Conservation (phyloP, 1,140 invertebrate species). For the Chrysomallon squamiferum region DNA sequence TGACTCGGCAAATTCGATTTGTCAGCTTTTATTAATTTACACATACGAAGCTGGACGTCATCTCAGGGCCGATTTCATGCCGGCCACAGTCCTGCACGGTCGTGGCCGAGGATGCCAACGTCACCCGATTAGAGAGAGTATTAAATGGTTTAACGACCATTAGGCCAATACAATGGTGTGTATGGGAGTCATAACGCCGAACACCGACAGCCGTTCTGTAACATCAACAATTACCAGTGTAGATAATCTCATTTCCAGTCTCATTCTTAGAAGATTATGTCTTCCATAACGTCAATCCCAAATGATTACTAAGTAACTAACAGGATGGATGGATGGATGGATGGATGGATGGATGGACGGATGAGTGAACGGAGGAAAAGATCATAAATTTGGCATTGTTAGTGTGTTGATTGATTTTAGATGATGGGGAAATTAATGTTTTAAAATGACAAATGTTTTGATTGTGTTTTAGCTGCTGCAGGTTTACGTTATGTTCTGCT, state of each 20-base stretch:
- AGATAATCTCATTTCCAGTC: not conserved
- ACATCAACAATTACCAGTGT: not conserved
- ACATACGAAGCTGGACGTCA: not conserved
- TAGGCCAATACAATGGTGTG: slow-evolving; percentile 1
- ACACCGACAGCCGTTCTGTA: not conserved
- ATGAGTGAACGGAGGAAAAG: too few relatives aligned
- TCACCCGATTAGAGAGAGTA: slow-evolving; percentile 1
- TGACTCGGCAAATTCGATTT: slow-evolving; percentile 7
- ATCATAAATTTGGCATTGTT: too few relatives aligned
- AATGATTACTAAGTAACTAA: too few relatives aligned
- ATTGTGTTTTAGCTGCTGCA: too few relatives aligned
- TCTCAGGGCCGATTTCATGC: not conserved
- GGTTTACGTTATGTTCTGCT: too few relatives aligned
- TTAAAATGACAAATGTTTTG: too few relatives aligned
- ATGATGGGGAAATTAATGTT: too few relatives aligned
- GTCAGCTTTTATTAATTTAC: slow-evolving; percentile 4
- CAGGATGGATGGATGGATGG: too few relatives aligned
- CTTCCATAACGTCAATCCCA: too few relatives aligned
- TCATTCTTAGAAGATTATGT: slow-evolving; percentile 3
- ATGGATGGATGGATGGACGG: too few relatives aligned
- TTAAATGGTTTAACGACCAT: slow-evolving; percentile 10
- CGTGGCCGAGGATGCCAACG: not conserved
- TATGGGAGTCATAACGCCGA: slow-evolving; percentile 3
- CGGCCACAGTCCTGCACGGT: not conserved
- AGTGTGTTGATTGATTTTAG: too few relatives aligned